phyloP scores from a whole-genome alignment of 2,888 invertebrate genomes.

The Mycogona germanica region DNA sequence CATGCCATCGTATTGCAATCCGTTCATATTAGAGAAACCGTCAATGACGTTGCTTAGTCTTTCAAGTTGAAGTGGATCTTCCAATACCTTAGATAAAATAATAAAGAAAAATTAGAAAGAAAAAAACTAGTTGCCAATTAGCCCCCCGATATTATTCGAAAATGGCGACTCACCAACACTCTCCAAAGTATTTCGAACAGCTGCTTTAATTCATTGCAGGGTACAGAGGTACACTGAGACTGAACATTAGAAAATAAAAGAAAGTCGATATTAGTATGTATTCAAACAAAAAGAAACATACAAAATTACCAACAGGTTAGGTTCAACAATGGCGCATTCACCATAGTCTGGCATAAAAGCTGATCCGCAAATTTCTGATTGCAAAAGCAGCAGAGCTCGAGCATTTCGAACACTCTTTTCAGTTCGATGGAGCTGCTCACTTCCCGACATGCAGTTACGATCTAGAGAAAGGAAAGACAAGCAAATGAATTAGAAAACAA shows the following conservation, averaged over 20 bases:
- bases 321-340: slow-evolving; percentile 23
- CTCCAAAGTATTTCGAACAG: slow-evolving; percentile 34
- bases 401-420: slow-evolving; percentile 32
- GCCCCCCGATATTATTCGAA: neutral
- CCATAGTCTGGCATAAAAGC: slow-evolving; percentile 34
- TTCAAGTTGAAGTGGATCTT: slow-evolving; percentile 33
- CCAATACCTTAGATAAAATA: slow-evolving; percentile 25
- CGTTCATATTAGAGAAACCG: slow-evolving; percentile 31
- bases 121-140: neutral
- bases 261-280: slow-evolving; percentile 10
- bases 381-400: slow-evolving; percentile 33
- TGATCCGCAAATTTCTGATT: slow-evolving; percentile 32
- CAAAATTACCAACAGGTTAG: neutral
- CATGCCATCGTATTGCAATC: slow-evolving; percentile 32
- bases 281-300: neutral
- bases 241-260: too few species aligned
- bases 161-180: slow-evolving; percentile 32
- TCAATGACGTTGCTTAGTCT: slow-evolving; percentile 35
- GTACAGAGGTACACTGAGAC: slow-evolving; percentile 35
- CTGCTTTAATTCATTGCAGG: slow-evolving; percentile 37
- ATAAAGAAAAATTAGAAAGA: slow-evolving; percentile 5
- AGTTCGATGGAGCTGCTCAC: slow-evolving; percentile 27
- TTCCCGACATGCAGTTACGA: slow-evolving; percentile 34
- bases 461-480: slow-evolving; percentile 29
- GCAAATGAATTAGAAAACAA: too few species aligned